Percentiles rank a stretch among this genome's conserved stretches.
phyloP scores from a whole-genome alignment of 2,113 vertebrate genomes.

The Phyllostomus discolor region DNA sequence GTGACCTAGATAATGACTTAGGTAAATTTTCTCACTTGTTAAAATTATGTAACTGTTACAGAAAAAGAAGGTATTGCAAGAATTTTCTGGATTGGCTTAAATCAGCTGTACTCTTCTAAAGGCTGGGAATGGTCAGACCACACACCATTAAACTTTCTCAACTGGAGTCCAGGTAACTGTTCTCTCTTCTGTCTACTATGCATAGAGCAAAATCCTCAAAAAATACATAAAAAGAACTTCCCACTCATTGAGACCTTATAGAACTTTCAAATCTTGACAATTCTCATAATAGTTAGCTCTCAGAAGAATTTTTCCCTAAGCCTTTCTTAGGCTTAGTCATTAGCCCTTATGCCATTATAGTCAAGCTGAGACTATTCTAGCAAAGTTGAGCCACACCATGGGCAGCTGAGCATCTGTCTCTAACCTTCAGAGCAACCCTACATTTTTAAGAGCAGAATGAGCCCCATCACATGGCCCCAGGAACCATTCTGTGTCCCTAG shows the following conservation, averaged over 20 bases:
- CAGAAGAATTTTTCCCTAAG: not conserved
- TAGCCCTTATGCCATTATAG: not conserved
- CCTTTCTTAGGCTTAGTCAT: not conserved
- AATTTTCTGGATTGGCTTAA: slow-evolving; percentile 94
- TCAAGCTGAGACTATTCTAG: not conserved
- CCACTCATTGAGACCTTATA: not conserved
- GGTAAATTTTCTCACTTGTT: not conserved
- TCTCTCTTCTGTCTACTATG: not conserved
- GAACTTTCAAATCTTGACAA: not conserved
- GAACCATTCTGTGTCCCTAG: not conserved
- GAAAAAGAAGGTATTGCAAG: slow-evolving; percentile 80
- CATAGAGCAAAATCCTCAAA: not conserved
- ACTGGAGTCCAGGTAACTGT: slow-evolving; percentile 88
- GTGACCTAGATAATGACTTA: not conserved
- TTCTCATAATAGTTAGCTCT: not conserved
- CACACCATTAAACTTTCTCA: slow-evolving; percentile 86
- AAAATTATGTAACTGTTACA: slow-evolving; percentile 60
- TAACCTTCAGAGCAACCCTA: not conserved
- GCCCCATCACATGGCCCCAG: not conserved
- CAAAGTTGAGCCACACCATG: not conserved
- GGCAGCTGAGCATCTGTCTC: not conserved
- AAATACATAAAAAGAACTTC: not conserved
- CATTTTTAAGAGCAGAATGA: not conserved
- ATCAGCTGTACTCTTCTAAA: slow-evolving; percentile 88
- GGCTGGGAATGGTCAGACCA: slow-evolving; percentile 98